These are phyloP conservation scores for Scomber japonicus DNA, from an alignment of 2,113 vertebrate species.

Conservation along the genomic window DNA sequence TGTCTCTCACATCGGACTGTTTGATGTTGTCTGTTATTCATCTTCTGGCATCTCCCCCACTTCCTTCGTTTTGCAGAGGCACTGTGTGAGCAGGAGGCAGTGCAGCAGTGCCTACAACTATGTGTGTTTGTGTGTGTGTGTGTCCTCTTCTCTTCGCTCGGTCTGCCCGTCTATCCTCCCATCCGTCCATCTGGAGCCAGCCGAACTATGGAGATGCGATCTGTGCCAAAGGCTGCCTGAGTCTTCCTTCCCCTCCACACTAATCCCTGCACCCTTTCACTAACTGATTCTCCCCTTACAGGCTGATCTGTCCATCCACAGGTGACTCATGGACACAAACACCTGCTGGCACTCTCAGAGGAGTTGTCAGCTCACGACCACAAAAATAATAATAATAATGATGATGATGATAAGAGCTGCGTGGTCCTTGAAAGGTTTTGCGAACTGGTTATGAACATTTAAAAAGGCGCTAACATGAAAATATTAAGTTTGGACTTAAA, in stretches of 20 bases:
- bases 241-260: constrained; percentile 57
- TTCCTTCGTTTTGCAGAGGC: constrained; percentile 59
- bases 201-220: constrained; percentile 58
- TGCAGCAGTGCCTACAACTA: constrained; percentile 55
- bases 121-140: constrained; percentile 47
- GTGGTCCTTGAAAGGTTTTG: constrained; percentile 15
- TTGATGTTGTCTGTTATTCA: constrained; percentile 54
- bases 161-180: constrained; percentile 60
- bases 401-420: background rate
- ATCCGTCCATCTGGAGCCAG: constrained; percentile 66
- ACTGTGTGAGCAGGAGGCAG: constrained; percentile 64
- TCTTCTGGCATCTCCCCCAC: constrained; percentile 49
- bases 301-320: constrained; percentile 61
- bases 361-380: constrained; percentile 11
- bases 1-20: constrained; percentile 47
- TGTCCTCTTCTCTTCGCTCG: constrained; percentile 35
- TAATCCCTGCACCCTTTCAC: constrained; percentile 70
- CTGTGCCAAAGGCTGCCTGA: constrained; percentile 66
- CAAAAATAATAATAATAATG: background rate
- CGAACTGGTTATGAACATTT: background rate
- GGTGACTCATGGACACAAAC: constrained; percentile 60
- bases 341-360: constrained; percentile 34
- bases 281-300: constrained; percentile 71
- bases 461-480: background rate
- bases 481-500: background rate